Evolutionary conservation across 2,113 vertebrate species (phyloP).

Genomic region (Meleagris gallopavo): DNA sequence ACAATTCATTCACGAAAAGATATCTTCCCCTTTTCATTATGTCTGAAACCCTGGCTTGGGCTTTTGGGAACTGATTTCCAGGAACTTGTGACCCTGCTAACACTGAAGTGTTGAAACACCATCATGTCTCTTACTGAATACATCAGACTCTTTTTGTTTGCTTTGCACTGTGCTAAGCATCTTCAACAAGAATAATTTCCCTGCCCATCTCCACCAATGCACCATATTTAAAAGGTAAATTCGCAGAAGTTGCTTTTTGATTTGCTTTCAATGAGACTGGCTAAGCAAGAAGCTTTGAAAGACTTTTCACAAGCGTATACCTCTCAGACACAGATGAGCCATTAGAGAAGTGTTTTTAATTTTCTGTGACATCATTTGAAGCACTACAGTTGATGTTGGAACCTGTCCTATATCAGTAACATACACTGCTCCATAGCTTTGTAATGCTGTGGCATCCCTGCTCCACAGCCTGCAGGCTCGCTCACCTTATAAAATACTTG

Average conservation of each 20-base stretch:
- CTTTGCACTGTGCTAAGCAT: neutral
- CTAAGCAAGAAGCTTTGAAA: neutral
- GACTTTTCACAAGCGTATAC: accelerated
- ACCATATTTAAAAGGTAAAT: neutral
- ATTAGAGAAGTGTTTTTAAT: neutral
- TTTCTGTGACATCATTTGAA: neutral
- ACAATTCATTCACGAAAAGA: neutral
- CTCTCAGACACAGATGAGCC: neutral
- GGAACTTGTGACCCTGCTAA: neutral
- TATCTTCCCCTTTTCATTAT: neutral
- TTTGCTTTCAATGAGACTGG: neutral
- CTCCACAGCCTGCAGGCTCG: neutral
- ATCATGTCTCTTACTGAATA: neutral
- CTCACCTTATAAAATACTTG: slow-evolving; percentile 25
- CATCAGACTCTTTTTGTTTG: neutral
- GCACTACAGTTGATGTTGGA: neutral
- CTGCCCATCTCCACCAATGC: neutral
- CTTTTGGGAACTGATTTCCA: neutral
- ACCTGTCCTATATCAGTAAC: neutral
- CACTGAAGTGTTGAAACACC: neutral
- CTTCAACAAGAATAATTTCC: neutral
- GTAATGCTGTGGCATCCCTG: neutral
- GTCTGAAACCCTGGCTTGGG: neutral
- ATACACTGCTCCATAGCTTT: neutral
- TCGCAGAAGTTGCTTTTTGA: neutral